A percentile compares a stretch with the other conserved stretches of the same genome.
Conservation (phyloP, 2,888 invertebrate genomes). For the Tachina lurida region DNA sequence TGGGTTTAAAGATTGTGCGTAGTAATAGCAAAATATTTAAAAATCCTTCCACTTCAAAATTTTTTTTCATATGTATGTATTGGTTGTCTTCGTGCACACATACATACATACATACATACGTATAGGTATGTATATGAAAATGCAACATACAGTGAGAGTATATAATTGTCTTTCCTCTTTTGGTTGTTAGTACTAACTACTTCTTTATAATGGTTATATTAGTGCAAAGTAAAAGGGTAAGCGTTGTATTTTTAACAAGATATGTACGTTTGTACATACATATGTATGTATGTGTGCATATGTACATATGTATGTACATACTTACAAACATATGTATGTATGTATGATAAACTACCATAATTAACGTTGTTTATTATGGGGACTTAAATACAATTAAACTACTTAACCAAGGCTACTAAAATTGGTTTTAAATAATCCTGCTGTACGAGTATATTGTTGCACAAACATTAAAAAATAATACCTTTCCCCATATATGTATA, state of each 20-base stretch:
- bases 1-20: not conserved
- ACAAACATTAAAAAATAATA: conserved; percentile 29
- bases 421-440: conserved; percentile 38
- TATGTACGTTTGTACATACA: not conserved
- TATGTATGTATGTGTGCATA: not conserved
- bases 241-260: conserved; percentile 5
- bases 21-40: conserved; percentile 58
- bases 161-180: conserved; percentile 29
- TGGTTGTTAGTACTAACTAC: not conserved
- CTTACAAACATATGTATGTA: too few species aligned
- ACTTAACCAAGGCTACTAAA: conserved; percentile 54
- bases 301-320: not conserved
- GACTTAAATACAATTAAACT: conserved; percentile 66
- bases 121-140: not conserved
- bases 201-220: not conserved
- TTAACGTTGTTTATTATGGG: conserved; percentile 57
- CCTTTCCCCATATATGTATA: not conserved
- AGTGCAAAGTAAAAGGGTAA: not conserved
- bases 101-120: too few species aligned
- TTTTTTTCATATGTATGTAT: conserved; percentile 51
- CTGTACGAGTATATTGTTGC: conserved; percentile 35
- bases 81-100: not conserved
- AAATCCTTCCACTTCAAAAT: conserved; percentile 38
- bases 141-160: conserved; percentile 21
- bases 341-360: conserved; percentile 24